Evolutionary conservation across 2,797 vertebrate species (phyloP).

Genomic region (Gymnothorax reevesii): DNA sequence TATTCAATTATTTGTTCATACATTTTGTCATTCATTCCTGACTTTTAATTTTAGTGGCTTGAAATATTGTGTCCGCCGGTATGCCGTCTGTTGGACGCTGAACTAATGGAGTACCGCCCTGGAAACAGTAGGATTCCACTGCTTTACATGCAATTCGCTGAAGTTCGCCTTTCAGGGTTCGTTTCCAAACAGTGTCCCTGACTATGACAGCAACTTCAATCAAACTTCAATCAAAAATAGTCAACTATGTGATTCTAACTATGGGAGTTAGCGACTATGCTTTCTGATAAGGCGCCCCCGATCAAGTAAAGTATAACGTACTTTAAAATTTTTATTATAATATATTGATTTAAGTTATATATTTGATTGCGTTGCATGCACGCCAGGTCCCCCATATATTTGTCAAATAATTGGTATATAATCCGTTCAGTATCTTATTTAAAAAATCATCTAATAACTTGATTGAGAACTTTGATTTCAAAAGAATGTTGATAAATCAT

Average conservation of each 20-base stretch:
- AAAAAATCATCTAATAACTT: neutral
- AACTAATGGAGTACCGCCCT: neutral
- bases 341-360: neutral
- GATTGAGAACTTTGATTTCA: neutral
- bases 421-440: neutral
- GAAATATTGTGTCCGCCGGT: neutral
- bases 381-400: too few relatives aligned
- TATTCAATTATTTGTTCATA: too few relatives aligned
- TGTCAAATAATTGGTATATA: neutral
- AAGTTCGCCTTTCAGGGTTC: neutral
- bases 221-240: too few relatives aligned
- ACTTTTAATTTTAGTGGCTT: neutral
- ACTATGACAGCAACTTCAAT: too few relatives aligned
- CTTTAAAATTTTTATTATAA: neutral
- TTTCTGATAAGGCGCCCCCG: too few relatives aligned
- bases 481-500: neutral
- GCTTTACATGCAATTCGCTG: neutral
- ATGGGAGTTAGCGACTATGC: too few relatives aligned
- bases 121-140: neutral
- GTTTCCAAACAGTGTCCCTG: too few relatives aligned
- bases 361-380: neutral
- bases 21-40: too few relatives aligned
- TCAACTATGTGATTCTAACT: too few relatives aligned
- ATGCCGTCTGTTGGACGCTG: neutral
- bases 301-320: too few relatives aligned